Conservation (phyloP, 2,888 invertebrate species). For the Cephus sareptanus region DNA sequence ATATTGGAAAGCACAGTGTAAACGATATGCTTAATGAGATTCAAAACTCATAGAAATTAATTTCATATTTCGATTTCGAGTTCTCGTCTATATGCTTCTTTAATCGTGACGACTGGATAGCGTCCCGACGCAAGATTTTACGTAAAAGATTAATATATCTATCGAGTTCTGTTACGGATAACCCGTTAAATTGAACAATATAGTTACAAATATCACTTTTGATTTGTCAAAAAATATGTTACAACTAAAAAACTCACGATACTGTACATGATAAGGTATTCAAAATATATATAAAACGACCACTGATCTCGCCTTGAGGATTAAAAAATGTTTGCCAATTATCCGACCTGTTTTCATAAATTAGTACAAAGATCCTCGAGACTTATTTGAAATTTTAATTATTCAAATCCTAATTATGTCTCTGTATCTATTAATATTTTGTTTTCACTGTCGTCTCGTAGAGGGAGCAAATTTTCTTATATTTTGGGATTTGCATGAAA, state of each 20-base stretch:
- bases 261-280: constrained; percentile 45
- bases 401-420: not conserved
- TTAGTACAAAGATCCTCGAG: not conserved
- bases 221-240: constrained; percentile 46
- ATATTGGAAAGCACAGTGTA: not conserved
- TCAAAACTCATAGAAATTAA: constrained; percentile 7
- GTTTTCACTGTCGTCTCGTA: not conserved
- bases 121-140: not conserved
- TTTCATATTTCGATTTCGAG: not conserved
- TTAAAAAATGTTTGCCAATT: not conserved
- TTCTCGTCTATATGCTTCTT: not conserved
- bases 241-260: constrained; percentile 22
- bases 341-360: not conserved
- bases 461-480: not conserved
- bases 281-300: constrained; percentile 46
- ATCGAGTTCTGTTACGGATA: constrained; percentile 3
- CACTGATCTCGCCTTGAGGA: constrained; percentile 23
- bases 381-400: not conserved
- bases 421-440: not conserved
- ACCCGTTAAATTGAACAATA: not conserved
- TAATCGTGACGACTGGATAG: not conserved
- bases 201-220: constrained; percentile 39
- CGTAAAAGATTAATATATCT: not conserved
- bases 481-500: not conserved
- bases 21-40: constrained; percentile 7